Base-by-base conservation (phyloP, 2,113 vertebrate species). In the Sander lucioperca region DNA sequence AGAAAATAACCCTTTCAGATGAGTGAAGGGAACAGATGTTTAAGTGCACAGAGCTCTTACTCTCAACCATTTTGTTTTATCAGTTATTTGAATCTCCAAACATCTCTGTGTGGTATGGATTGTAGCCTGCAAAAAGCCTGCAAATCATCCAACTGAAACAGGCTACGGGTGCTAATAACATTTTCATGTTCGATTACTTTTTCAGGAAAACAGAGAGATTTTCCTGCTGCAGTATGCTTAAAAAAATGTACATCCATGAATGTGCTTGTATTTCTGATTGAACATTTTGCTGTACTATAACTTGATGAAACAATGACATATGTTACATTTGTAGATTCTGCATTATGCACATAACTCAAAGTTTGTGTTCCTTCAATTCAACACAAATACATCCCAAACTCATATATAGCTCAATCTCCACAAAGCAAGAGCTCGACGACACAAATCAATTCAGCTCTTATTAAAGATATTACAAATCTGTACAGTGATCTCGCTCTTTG, bases 341-440 rank as follows among this genome's bases (percentile, higher is more conserved):
- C 77, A 84, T 88, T 84, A 68, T 77, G 71, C 87, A 88, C 83
- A 77, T 45, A 79, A 85, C 79, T 83, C 57, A 84, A 64, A 82
- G 58, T 79, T 69, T 50, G 61, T 62, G 61, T 68, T 70, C 68
- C 68, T 77, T 69, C 51, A 63, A 5, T 58, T 77, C 27, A 79
- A 80, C 77, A 81, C 47, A 86, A 66, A 84, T 21, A 66, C 71
- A 16, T 27, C 27, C 15, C 57, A 54, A 77, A 15, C 36, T 69
- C 45, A 75, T 83, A 82, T 39, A 50, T 11, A 78, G 48, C 33
- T 81, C 67, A 74, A 33, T 58, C 74, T 74, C 30, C 67, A 84
- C 68, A 63, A 76, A 88, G 75, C 61, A 68, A 76, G 39, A 67
- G 36, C 72, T 66, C 18, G 0, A 77, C 15, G 56, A 53, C 30